Evolutionary conservation across 2,888 invertebrate species (phyloP).

Genomic region (Epinotia nisella): DNA sequence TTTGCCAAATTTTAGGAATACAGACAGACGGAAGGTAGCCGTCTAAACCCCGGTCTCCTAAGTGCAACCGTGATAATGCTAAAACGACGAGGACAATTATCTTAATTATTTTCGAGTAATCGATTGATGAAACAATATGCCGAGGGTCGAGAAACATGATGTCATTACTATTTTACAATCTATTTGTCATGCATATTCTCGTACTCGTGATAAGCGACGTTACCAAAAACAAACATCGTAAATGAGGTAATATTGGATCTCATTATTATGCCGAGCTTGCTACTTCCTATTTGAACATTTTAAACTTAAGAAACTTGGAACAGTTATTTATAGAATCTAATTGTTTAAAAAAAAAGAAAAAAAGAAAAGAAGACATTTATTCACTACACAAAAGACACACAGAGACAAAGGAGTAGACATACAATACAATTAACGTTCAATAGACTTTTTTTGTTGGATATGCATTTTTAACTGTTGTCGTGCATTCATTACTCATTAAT

Average conservation of each 20-base stretch:
- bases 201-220: constrained; percentile 28
- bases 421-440: too few relatives aligned
- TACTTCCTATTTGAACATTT: constrained; percentile 10
- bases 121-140: neutral
- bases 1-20: too few relatives aligned
- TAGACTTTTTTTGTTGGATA: neutral
- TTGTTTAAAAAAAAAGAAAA: neutral
- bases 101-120: neutral
- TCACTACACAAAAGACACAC: too few relatives aligned
- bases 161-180: constrained; percentile 26
- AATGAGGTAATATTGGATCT: constrained; percentile 17
- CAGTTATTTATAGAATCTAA: neutral
- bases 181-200: constrained; percentile 18
- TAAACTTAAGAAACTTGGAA: neutral
- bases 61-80: too few relatives aligned
- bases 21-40: too few relatives aligned
- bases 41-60: too few relatives aligned
- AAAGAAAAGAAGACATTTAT: too few relatives aligned
- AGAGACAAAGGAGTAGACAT: too few relatives aligned
- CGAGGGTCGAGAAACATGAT: constrained; percentile 7
- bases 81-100: too few relatives aligned
- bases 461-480: too few relatives aligned
- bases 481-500: too few relatives aligned
- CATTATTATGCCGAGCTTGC: constrained; percentile 4
- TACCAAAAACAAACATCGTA: neutral